Base-by-base conservation (phyloP, 2,888 invertebrate genomes). In the Terebella lapidaria region DNA sequence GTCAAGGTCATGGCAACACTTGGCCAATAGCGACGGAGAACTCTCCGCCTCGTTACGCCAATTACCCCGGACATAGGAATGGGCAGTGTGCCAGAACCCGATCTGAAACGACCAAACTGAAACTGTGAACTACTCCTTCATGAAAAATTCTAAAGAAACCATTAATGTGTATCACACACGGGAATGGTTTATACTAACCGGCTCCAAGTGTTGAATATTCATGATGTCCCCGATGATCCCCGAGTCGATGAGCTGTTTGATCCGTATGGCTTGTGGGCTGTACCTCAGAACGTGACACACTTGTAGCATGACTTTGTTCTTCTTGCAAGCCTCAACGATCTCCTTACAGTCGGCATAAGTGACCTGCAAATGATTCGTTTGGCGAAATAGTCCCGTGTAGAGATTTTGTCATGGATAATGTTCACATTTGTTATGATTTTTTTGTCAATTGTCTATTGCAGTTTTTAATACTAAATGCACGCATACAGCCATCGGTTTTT, bases 401-500 rank as follows among this genome's bases (percentile, higher is more conserved):
- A n/a, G n/a, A n/a, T n/a, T n/a, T n/a, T n/a, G n/a, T n/a, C n/a
- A n/a, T n/a, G n/a, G n/a, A n/a, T n/a, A n/a, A n/a, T n/a, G n/a
- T n/a, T n/a, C n/a, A n/a, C n/a, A n/a, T n/a, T n/a, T n/a, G n/a
- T n/a, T n/a, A n/a, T n/a, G n/a, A n/a, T n/a, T n/a, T n/a, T n/a
- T n/a, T n/a, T n/a, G n/a, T n/a, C n/a, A n/a, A n/a, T n/a, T n/a
- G n/a, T n/a, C n/a, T n/a, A n/a, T n/a, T n/a, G n/a, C n/a, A n/a
- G n/a, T n/a, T n/a, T n/a, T n/a, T n/a, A n/a, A n/a, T n/a, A n/a
- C n/a, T n/a, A n/a, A n/a, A n/a, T n/a, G n/a, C n/a, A n/a, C n/a
- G n/a, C n/a, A n/a, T n/a, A n/a, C 78, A 20, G 82, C 80, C 82
- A 83, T 82, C 2, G 83, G 83, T 68, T 83, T 83, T 65, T 83